phyloP scores from a whole-genome alignment of 2,113 vertebrate species.

The Tringa solitaria region DNA sequence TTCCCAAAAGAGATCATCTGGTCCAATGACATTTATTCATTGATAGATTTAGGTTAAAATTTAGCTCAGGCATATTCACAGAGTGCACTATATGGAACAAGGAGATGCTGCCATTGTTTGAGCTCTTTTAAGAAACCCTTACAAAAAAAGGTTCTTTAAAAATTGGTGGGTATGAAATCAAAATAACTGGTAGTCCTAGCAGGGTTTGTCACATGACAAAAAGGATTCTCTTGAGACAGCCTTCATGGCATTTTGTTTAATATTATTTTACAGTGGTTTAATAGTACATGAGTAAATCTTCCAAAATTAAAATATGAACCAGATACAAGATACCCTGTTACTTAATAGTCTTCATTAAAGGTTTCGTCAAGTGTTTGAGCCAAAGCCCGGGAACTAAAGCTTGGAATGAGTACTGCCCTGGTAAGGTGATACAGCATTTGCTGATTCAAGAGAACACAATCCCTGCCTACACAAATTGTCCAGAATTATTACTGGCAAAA shows the following conservation, averaged over 20 bases:
- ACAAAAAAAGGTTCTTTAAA: not conserved
- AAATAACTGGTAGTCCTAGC: not conserved
- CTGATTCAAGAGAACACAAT: not conserved
- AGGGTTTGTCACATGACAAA: not conserved
- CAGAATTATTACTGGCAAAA: not conserved
- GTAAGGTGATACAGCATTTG: not conserved
- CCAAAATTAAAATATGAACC: not conserved
- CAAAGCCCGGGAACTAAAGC: not conserved
- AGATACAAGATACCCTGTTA: not conserved
- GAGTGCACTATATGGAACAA: not conserved
- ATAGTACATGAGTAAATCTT: not conserved
- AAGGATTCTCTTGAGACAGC: not conserved
- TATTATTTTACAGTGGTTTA: not conserved
- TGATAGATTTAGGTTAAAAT: not conserved
- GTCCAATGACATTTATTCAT: not conserved
- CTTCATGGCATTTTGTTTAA: not conserved
- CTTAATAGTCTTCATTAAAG: not conserved
- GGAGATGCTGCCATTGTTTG: not conserved
- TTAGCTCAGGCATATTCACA: not conserved
- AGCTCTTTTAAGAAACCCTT: not conserved
- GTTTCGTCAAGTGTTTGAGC: not conserved
- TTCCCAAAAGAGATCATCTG: not conserved
- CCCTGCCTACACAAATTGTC: not conserved
- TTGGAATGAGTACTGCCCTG: not conserved
- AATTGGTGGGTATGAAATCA: not conserved